Evolutionary conservation across 1,140 invertebrate species (phyloP).

Genomic region (Leptinotarsa defecta): DNA sequence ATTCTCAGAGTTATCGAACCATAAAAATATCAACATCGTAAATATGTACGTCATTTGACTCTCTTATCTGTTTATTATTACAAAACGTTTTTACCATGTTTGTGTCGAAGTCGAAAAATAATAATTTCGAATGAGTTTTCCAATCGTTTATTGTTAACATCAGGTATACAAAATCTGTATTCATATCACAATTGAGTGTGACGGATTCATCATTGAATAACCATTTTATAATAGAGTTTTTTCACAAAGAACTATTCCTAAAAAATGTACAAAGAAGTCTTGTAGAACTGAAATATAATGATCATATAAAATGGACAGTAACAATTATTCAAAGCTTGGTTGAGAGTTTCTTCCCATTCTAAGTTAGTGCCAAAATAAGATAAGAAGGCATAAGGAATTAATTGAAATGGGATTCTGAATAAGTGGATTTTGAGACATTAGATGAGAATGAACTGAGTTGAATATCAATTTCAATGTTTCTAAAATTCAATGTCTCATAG

Average conservation of each 20-base stretch:
- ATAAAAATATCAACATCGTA: too few relatives aligned
- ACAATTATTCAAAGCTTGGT: slow-evolving; percentile 21
- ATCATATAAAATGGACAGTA: slow-evolving; percentile 23
- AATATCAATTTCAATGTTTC: not conserved
- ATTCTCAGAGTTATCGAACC: too few relatives aligned
- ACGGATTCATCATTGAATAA: slow-evolving; percentile 32
- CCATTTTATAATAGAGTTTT: slow-evolving; percentile 5
- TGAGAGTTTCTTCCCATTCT: slow-evolving; percentile 4
- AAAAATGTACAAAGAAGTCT: not conserved
- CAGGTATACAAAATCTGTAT: slow-evolving; percentile 42
- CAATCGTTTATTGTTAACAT: slow-evolving; percentile 31
- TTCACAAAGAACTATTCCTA: slow-evolving; percentile 7
- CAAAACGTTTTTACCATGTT: not conserved
- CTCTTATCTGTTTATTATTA: slow-evolving; percentile 26
- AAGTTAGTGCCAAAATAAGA: slow-evolving; percentile 21
- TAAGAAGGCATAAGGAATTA: slow-evolving; percentile 13
- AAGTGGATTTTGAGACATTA: not conserved
- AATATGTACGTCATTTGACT: too few relatives aligned
- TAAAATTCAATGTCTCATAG: not conserved
- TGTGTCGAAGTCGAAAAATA: not conserved
- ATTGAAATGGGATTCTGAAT: not conserved
- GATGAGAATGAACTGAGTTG: not conserved
- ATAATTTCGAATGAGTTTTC: slow-evolving; percentile 18
- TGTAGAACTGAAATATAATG: not conserved
- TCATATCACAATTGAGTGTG: slow-evolving; percentile 45